Evolutionary conservation across 2,888 invertebrate species (phyloP), one percentile per base, ranked within the genome.

Genomic region (Blastobasis adustella): DNA sequence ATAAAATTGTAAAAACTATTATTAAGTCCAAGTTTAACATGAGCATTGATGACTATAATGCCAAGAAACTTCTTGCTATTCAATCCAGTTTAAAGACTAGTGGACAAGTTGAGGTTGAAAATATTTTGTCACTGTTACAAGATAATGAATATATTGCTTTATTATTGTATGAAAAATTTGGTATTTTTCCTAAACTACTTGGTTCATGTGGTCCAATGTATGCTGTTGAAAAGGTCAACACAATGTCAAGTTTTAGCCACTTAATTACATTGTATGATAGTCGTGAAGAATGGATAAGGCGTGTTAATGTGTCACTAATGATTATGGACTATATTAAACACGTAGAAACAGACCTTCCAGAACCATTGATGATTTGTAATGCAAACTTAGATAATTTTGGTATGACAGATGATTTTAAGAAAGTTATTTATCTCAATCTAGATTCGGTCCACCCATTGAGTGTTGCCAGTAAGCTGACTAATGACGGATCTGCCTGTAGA

Each of bases 361-460:
- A 92, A 60, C 91, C 91, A 1, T 82, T 93, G 54, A 88, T 92
- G 64, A 75, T 94, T 37, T 94, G 94, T 73, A 93, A 93, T 77
- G 83, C 93, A 0, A 93, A 93, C 73, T 78, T 91, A 55, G 89
- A 90, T 54, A 92, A 93, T 67, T 93, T 94, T 73, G 93, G 93
- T 0, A 66, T 91, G 0, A 82, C 89, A 3, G 73, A 77, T 43
- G 86, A 86, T 44, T 76, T 75, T 8, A 86, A 82, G 56, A 88
- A 82, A 59, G 72, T 91, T n/a, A 90, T 92, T 73, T 90, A 92
- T 58, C 74, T 93, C 39, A 92, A 93, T 73, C 75, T 92, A 36
- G 92, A 93, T 61, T 89, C 90, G 3, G 91, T 92, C 4, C 90
- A 91, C 63, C 91, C 92, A 10, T 79, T 83, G 50, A 86, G 89